Evolutionary conservation across 2,888 invertebrate species (phyloP).

Genomic region (Agrochola litura): DNA sequence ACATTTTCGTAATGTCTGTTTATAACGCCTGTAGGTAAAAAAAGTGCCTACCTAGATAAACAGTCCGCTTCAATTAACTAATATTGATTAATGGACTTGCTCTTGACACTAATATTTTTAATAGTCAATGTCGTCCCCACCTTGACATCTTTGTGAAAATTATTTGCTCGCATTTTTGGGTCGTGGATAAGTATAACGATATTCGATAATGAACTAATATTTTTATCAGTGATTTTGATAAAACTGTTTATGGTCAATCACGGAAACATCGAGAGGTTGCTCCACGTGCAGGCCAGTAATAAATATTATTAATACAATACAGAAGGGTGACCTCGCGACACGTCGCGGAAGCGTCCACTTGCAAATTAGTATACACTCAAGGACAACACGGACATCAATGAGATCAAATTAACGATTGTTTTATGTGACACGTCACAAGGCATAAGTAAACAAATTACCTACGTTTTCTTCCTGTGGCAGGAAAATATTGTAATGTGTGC

Average conservation of each 20-base stretch:
- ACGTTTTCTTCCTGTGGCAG: slow-evolving; percentile 42
- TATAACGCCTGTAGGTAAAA: slow-evolving; percentile 33
- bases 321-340: slow-evolving; percentile 74
- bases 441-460: slow-evolving; percentile 39
- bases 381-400: slow-evolving; percentile 72
- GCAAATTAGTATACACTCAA: slow-evolving; percentile 85
- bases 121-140: slow-evolving; percentile 47
- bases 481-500: slow-evolving; percentile 37
- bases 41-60: slow-evolving; percentile 29
- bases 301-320: slow-evolving; percentile 74
- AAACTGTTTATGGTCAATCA: slow-evolving; percentile 69
- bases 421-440: slow-evolving; percentile 52
- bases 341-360: slow-evolving; percentile 85
- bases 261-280: slow-evolving; percentile 73
- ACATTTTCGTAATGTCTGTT: slow-evolving; percentile 56
- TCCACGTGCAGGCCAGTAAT: slow-evolving; percentile 66
- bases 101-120: slow-evolving; percentile 54
- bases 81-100: slow-evolving; percentile 54
- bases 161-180: slow-evolving; percentile 53
- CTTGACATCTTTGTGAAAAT: slow-evolving; percentile 57
- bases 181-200: not conserved
- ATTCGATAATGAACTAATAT: slow-evolving; percentile 16
- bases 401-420: slow-evolving; percentile 68
- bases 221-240: slow-evolving; percentile 25
- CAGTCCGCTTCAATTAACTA: slow-evolving; percentile 45